Percentiles rank a stretch among this genome's conserved stretches.
phyloP scores from a whole-genome alignment of 1,140 invertebrate genomes.

The Camponotus pennsylvanicus region DNA sequence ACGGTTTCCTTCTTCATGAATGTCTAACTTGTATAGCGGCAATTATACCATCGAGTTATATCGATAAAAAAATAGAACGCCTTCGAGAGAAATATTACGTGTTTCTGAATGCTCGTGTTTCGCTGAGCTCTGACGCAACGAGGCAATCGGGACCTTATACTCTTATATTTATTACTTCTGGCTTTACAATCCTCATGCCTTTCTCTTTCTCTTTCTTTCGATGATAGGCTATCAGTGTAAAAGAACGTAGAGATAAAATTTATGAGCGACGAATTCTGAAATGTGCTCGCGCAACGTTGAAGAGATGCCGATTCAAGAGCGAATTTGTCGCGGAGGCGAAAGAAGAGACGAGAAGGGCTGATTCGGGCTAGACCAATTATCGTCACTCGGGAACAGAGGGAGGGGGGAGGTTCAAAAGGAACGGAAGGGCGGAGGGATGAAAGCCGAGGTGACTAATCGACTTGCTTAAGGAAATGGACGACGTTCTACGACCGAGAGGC shows the following conservation, averaged over 20 bases:
- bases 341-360: constrained; percentile 10
- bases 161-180: constrained; percentile 25
- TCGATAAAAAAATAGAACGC: background rate
- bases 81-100: background rate
- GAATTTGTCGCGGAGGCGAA: constrained; percentile 20
- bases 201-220: background rate
- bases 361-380: constrained; percentile 58
- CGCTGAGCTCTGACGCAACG: background rate
- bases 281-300: constrained; percentile 7
- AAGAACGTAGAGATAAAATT: background rate
- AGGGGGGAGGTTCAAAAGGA: constrained; percentile 1
- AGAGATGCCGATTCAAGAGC: constrained; percentile 1
- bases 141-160: constrained; percentile 27
- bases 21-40: background rate
- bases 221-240: constrained; percentile 8
- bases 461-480: constrained; percentile 70
- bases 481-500: constrained; percentile 9
- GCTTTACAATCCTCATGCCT: background rate
- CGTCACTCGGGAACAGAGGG: background rate
- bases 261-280: constrained; percentile 20
- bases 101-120: constrained; percentile 2
- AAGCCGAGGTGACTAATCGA: constrained; percentile 66
- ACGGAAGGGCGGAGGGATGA: background rate
- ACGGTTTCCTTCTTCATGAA: too few relatives aligned
- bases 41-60: background rate